Evolutionary conservation across 2,797 vertebrate genomes (phyloP).

Genomic region (Salarias fasciatus): DNA sequence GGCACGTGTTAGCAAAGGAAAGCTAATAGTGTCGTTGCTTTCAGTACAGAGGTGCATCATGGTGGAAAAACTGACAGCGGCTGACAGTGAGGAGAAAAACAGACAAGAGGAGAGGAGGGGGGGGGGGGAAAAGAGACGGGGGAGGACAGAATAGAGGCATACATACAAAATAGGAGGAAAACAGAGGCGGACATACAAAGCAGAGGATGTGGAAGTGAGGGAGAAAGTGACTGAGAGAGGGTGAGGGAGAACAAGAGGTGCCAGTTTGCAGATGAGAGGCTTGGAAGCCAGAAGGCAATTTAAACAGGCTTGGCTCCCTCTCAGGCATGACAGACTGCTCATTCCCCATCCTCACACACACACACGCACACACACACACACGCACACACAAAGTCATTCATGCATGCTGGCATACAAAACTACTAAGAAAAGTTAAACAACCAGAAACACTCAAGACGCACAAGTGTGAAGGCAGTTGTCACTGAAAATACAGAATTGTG

Average conservation of each 20-base stretch:
- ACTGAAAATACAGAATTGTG: constrained; percentile 55
- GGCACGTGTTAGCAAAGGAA: constrained; percentile 19
- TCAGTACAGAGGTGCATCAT: constrained; percentile 45
- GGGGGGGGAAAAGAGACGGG: constrained; percentile 18
- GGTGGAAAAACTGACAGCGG: constrained; percentile 47
- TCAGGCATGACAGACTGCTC: constrained; percentile 82
- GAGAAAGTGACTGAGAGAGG: constrained; percentile 13
- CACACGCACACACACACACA: constrained; percentile 32
- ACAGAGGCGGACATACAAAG: constrained; percentile 70
- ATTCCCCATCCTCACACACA: constrained; percentile 59
- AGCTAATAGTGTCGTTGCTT: constrained; percentile 44
- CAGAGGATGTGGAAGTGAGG: constrained; percentile 9
- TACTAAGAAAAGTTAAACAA: constrained; percentile 78
- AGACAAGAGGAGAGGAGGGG: constrained; percentile 35
- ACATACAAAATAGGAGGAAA: constrained; percentile 68
- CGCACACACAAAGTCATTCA: constrained; percentile 63
- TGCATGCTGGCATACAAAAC: constrained; percentile 72
- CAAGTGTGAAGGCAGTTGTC: constrained; percentile 67
- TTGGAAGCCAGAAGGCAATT: constrained; percentile 83
- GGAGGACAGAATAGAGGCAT: constrained; percentile 60
- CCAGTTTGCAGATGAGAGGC: constrained; percentile 82
- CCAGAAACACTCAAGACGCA: constrained; percentile 74
- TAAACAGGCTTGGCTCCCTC: constrained; percentile 82
- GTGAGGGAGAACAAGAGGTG: constrained; percentile 62
- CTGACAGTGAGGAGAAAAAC: constrained; percentile 56